Base-by-base conservation (phyloP, 37 sponge, comb jelly and placozoan species). In the Cladorhizidae sp. region DNA sequence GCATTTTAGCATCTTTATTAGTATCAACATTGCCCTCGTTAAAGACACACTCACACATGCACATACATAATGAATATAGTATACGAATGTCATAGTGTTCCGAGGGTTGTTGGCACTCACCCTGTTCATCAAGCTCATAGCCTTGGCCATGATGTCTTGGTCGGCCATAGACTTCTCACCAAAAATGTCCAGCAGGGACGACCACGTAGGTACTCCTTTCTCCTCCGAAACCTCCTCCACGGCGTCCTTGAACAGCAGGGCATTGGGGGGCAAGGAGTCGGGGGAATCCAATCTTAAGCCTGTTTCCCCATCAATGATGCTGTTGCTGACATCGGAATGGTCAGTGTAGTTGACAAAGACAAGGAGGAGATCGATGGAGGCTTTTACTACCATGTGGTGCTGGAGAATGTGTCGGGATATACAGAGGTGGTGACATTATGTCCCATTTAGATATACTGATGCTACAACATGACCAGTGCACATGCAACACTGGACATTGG, bases 261-360 rank as follows among this genome's bases (percentile, higher is more conserved):
- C 86, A 31, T 81, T 83, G 23, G 80, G 39, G 14, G 80, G 54
- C 0, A 78, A 31, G n/a, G 85, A 81, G 17, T 81, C 77, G 2
- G 80, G 73, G 2, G 90, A 85, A 51, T 85, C 75, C 58, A 77
- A 31, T 17, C 85, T 39, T 3, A 79, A 45, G 63, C 65, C 65
- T 22, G 83, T 74, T 51, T 85, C 86, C 61, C 52, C 49, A 23
- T 80, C 86, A 25, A 33, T n/a, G 5, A 29, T 29, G n/a, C 25
- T 25, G 73, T 36, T 36, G 31, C 49, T 74, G 74, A 35, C 37
- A 21, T 78, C 84, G 15, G 43, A 31, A 12, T 23, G 45, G 55
- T 93, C 94, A 20, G 79, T 63, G 62, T 90, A 93, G 42, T 86
- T 78, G 22, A 93, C 88, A 83, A 93, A 93, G 59, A 93, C 81